Conservation (phyloP, 2,113 vertebrate species). For the Acrocephalus kingi region DNA sequence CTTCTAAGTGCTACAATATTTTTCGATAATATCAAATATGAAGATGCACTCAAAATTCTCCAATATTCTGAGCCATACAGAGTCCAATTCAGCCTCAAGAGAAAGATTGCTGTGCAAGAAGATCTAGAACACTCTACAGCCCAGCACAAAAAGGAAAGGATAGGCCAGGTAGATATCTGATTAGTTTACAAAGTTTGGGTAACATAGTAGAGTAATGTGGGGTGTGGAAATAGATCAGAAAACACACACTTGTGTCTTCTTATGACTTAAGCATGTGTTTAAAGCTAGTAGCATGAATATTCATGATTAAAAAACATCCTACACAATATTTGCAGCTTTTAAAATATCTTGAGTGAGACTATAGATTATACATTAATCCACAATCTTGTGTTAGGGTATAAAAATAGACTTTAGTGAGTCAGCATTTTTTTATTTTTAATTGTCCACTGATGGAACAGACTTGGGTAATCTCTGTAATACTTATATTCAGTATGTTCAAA, state of each 20-base stretch:
- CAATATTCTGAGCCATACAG: constrained; percentile 92
- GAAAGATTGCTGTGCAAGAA: constrained; percentile 72
- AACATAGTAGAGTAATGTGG: neutral
- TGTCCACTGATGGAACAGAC: neutral
- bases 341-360: neutral
- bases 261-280: neutral
- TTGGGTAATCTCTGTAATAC: neutral
- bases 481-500: neutral
- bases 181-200: neutral
- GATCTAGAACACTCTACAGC: constrained; percentile 49
- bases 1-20: constrained; percentile 93
- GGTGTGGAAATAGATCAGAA: neutral
- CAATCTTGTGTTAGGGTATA: neutral
- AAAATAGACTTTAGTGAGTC: neutral
- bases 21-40: constrained; percentile 92
- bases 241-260: neutral
- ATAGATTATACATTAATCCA: neutral
- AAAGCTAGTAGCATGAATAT: neutral
- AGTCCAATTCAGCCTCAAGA: constrained; percentile 88
- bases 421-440: neutral
- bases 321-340: neutral
- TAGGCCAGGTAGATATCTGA: constrained; percentile 30
- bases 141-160: constrained; percentile 59
- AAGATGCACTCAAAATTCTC: constrained; percentile 94
- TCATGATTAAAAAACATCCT: neutral